Conservation (phyloP, 2,797 vertebrate species). For the Trachops cirrhosus region DNA sequence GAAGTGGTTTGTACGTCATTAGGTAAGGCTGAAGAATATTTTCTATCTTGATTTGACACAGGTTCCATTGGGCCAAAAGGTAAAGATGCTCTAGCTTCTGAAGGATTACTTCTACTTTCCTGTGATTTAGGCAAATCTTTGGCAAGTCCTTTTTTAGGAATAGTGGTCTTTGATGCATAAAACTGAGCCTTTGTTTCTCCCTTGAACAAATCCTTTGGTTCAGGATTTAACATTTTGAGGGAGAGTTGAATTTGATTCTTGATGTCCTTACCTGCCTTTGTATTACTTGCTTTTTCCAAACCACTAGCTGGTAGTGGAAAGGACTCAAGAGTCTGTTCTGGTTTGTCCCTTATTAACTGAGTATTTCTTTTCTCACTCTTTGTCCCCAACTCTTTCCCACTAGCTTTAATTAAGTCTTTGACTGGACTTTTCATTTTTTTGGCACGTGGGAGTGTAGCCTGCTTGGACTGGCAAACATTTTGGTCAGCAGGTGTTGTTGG, state of each 20-base stretch:
- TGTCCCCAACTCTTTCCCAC: not conserved
- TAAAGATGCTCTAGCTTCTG: not conserved
- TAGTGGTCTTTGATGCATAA: not conserved
- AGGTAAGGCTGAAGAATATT: not conserved
- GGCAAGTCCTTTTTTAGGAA: not conserved
- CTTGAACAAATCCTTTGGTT: not conserved
- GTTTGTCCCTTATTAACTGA: not conserved
- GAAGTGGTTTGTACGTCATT: not conserved
- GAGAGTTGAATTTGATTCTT: not conserved
- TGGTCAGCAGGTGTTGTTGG: not conserved
- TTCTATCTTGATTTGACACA: not conserved
- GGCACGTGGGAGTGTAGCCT: not conserved
- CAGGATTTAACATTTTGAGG: not conserved
- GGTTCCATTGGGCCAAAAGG: not conserved
- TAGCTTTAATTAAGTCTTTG: not conserved
- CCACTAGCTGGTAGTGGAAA: not conserved
- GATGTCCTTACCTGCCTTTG: not conserved
- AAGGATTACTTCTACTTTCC: not conserved
- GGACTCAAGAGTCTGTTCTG: not conserved
- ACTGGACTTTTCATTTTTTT: constrained; percentile 5
- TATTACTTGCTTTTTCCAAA: not conserved
- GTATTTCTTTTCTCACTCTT: constrained; percentile 12
- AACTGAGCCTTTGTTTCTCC: not conserved
- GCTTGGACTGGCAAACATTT: not conserved
- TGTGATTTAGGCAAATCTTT: not conserved